Evolutionary conservation across 2,888 invertebrate species (phyloP).

Genomic region (Melipona bicolor): DNA sequence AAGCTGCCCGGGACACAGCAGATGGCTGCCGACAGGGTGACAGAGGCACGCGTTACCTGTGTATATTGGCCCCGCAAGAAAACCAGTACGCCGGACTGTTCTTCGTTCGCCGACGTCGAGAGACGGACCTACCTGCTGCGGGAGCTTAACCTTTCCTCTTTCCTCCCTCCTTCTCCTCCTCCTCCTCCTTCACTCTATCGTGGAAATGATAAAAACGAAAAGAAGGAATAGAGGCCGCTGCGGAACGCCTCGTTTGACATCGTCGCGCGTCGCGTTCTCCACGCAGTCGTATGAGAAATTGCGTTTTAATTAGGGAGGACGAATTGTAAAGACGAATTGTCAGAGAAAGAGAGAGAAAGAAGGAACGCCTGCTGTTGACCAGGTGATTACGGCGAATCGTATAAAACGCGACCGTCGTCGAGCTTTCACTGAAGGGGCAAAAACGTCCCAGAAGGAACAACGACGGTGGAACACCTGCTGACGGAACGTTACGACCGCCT

Average conservation of each 20-base stretch:
- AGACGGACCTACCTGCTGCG: slow-evolving; percentile 46
- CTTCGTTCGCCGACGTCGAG: slow-evolving; percentile 13
- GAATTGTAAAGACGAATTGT: background rate
- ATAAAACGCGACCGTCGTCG: slow-evolving; percentile 25
- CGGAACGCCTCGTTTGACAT: background rate
- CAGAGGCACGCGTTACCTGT: slow-evolving; percentile 73
- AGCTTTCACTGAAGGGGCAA: slow-evolving; percentile 53
- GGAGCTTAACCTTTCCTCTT: background rate
- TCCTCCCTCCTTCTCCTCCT: too few relatives aligned
- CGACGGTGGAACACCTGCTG: slow-evolving; percentile 44
- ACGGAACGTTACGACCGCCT: slow-evolving; percentile 31
- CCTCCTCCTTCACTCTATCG: background rate
- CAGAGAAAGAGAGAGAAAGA: background rate
- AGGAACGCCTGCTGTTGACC: slow-evolving; percentile 29
- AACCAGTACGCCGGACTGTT: slow-evolving; percentile 46
- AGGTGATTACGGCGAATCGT: slow-evolving; percentile 48
- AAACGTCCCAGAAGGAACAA: slow-evolving; percentile 6
- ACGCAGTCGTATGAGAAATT: slow-evolving; percentile 30
- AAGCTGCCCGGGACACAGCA: slow-evolving; percentile 60
- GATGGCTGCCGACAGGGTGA: slow-evolving; percentile 73
- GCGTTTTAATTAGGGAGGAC: slow-evolving; percentile 41
- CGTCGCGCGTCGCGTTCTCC: background rate
- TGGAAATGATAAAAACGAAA: slow-evolving; percentile 11
- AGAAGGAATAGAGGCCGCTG: background rate
- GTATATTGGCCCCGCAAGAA: slow-evolving; percentile 66